These are phyloP conservation scores for Dexiosoma caninum DNA, from an alignment of 2,888 invertebrate species.

Conservation along the genomic window DNA sequence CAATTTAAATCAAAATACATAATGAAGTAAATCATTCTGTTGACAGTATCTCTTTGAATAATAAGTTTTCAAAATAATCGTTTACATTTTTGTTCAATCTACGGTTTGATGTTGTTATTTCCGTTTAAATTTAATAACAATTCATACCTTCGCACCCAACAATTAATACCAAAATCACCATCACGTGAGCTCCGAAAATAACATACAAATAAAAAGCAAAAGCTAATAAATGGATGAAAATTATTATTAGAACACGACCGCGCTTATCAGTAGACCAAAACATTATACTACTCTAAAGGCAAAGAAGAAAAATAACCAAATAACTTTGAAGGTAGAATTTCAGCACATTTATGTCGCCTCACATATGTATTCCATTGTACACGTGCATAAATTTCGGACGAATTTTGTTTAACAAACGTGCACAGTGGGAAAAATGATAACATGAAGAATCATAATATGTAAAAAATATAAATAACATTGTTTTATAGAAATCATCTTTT, in stretches of 20 bases:
- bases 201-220: background rate
- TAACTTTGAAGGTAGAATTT: background rate
- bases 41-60: background rate
- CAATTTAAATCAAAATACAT: too few relatives aligned
- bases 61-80: background rate
- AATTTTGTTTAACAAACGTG: too few relatives aligned
- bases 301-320: background rate
- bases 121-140: background rate
- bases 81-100: too few relatives aligned
- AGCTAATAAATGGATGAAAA: background rate
- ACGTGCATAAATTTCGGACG: too few relatives aligned
- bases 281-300: background rate
- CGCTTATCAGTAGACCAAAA: constrained; percentile 18
- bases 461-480: too few relatives aligned
- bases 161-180: background rate
- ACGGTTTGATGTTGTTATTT: too few relatives aligned
- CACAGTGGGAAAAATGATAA: too few relatives aligned
- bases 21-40: background rate
- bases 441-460: too few relatives aligned
- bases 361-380: too few relatives aligned
- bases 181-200: constrained; percentile 19
- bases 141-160: background rate
- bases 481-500: too few relatives aligned
- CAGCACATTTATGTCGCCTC: background rate
- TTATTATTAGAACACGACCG: background rate